These are phyloP conservation scores for Thecophora atra DNA, from an alignment of 2,888 invertebrate species.

Conservation along the genomic window DNA sequence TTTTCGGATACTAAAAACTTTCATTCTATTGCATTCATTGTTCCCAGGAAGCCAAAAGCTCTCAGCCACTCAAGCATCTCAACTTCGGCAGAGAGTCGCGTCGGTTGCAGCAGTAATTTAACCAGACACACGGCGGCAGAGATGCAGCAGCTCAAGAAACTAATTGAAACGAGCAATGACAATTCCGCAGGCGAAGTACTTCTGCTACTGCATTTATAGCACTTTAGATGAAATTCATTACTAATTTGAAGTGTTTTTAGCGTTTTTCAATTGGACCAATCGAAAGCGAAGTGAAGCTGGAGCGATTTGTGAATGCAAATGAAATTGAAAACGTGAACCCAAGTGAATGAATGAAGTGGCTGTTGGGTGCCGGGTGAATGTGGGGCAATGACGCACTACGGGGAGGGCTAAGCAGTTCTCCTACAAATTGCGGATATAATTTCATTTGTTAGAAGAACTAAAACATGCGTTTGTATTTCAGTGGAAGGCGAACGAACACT, in stretches of 20 bases:
- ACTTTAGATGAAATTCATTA: constrained; percentile 1
- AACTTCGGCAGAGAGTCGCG: neutral
- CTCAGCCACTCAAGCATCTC: neutral
- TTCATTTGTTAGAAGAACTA: constrained; percentile 38
- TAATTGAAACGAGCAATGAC: neutral
- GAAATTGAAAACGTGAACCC: neutral
- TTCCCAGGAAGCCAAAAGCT: constrained; percentile 8
- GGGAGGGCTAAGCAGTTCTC: too few species aligned
- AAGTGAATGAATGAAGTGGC: neutral
- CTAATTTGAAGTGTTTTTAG: constrained; percentile 1
- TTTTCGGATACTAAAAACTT: neutral
- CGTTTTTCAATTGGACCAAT: neutral
- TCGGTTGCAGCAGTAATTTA: too few species aligned
- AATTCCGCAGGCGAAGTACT: neutral
- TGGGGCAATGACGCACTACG: neutral
- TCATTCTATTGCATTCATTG: constrained; percentile 1
- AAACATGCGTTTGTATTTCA: too few species aligned
- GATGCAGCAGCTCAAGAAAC: neutral
- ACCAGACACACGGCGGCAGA: too few species aligned
- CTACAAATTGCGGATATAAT: constrained; percentile 39
- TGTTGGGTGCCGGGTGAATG: neutral
- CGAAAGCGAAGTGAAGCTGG: too few species aligned
- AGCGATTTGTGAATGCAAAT: neutral
- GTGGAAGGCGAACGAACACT: too few species aligned
- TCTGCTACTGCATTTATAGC: neutral